Conservation (phyloP, 1,140 invertebrate genomes). For the Neodiprion lecontei region DNA sequence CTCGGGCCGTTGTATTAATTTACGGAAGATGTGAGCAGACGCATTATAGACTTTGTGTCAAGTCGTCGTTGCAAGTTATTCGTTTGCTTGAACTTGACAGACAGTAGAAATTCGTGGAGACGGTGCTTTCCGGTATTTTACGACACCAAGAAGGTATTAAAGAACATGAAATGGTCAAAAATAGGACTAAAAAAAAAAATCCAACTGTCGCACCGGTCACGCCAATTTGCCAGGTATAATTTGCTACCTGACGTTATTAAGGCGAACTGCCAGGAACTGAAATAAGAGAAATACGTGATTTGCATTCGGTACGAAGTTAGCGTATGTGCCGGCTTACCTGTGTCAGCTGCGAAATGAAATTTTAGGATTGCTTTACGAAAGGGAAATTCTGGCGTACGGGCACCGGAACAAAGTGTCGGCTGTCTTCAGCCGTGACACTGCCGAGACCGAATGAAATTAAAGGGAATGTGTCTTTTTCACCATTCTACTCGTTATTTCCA, state of each 20-base stretch:
- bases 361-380: background rate
- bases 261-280: background rate
- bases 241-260: background rate
- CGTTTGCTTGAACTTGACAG: background rate
- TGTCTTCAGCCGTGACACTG: background rate
- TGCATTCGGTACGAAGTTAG: background rate
- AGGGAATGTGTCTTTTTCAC: background rate
- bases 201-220: background rate
- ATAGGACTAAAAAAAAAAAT: background rate
- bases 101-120: background rate
- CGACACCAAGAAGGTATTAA: background rate
- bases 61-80: too few species aligned
- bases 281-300: background rate
- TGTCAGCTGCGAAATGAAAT: background rate
- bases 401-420: background rate
- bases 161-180: background rate
- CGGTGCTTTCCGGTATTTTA: too few species aligned
- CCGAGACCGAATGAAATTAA: background rate
- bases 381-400: background rate
- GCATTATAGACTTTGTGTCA: too few species aligned
- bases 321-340: background rate
- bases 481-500: background rate
- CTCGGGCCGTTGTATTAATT: too few species aligned
- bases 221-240: background rate
- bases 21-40: too few species aligned